These are phyloP conservation scores for Spizella passerina DNA, from an alignment of 2,797 vertebrate species.

Conservation along the genomic window DNA sequence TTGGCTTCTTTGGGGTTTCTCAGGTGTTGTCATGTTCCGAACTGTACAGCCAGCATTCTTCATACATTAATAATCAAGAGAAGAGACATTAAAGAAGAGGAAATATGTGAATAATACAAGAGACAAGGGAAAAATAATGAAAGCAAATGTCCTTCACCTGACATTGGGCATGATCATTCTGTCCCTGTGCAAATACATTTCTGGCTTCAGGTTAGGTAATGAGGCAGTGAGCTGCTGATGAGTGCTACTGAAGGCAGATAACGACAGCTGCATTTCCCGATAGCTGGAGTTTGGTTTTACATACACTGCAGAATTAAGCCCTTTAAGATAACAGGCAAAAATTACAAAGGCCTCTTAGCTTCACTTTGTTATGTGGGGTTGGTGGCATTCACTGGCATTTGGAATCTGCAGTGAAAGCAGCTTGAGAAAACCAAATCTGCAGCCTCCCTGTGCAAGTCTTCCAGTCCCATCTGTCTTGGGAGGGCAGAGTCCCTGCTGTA, in stretches of 20 bases:
- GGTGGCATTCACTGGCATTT: neutral
- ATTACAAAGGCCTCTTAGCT: neutral
- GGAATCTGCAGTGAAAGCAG: neutral
- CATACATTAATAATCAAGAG: slow-evolving; percentile 65
- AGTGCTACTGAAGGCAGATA: neutral
- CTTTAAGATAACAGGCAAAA: neutral
- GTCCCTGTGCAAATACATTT: slow-evolving; percentile 21
- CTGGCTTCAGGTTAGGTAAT: slow-evolving; percentile 15
- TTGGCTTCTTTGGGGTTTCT: slow-evolving; percentile 52
- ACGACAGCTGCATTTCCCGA: neutral
- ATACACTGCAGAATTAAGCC: neutral
- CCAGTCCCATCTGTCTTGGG: neutral
- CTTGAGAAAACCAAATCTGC: neutral
- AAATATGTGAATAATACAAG: slow-evolving; percentile 69
- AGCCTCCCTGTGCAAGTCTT: neutral
- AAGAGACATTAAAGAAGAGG: slow-evolving; percentile 49
- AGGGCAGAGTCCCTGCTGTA: neutral
- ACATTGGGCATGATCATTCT: slow-evolving; percentile 37
- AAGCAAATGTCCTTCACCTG: slow-evolving; percentile 41
- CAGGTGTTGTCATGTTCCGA: slow-evolving; percentile 61
- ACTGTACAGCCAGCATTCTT: slow-evolving; percentile 55
- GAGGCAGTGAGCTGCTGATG: neutral
- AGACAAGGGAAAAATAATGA: slow-evolving; percentile 51
- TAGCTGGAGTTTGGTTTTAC: neutral
- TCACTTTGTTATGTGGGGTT: neutral